Evolutionary conservation across 1,140 invertebrate genomes (phyloP).

Genomic region (Meloidogyne chitwoodi): DNA sequence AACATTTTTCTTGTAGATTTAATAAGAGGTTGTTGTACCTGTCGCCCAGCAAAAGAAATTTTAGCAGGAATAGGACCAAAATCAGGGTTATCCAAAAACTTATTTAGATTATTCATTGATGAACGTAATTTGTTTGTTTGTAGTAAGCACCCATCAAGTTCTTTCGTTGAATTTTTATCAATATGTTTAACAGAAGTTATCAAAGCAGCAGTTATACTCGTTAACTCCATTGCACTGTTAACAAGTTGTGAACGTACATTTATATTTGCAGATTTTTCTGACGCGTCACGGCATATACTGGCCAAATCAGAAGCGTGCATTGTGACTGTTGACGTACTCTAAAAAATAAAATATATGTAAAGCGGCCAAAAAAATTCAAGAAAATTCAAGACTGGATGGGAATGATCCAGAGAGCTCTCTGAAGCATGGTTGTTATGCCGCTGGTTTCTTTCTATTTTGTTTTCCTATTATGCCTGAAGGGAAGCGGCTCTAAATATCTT

Average conservation of each 20-base stretch:
- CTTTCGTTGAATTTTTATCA: slow-evolving; percentile 27
- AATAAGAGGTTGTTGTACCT: slow-evolving; percentile 80
- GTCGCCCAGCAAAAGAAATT: slow-evolving; percentile 71
- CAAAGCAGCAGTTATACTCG: slow-evolving; percentile 85
- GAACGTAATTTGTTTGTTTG: slow-evolving; percentile 81
- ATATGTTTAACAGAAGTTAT: slow-evolving; percentile 92
- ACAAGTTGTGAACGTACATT: slow-evolving; percentile 93
- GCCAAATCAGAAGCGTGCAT: slow-evolving; percentile 92
- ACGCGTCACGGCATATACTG: slow-evolving; percentile 85
- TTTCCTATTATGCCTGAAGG: too few relatives aligned
- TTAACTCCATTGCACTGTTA: slow-evolving; percentile 92
- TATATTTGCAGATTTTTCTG: slow-evolving; percentile 83
- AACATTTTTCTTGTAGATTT: slow-evolving; percentile 75
- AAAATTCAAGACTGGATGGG: background rate
- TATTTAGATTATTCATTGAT: slow-evolving; percentile 84
- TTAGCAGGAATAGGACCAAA: slow-evolving; percentile 84
- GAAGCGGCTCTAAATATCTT: too few relatives aligned
- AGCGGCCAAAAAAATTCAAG: background rate
- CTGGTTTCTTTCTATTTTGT: background rate
- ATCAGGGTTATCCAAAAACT: slow-evolving; percentile 85
- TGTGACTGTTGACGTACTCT: slow-evolving; percentile 79
- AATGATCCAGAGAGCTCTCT: background rate
- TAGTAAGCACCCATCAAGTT: slow-evolving; percentile 68
- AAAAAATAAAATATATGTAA: slow-evolving; percentile 3
- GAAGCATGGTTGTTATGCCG: background rate